Base-by-base conservation (phyloP, 2,797 vertebrate genomes). In the Neomorphus geoffroyi region DNA sequence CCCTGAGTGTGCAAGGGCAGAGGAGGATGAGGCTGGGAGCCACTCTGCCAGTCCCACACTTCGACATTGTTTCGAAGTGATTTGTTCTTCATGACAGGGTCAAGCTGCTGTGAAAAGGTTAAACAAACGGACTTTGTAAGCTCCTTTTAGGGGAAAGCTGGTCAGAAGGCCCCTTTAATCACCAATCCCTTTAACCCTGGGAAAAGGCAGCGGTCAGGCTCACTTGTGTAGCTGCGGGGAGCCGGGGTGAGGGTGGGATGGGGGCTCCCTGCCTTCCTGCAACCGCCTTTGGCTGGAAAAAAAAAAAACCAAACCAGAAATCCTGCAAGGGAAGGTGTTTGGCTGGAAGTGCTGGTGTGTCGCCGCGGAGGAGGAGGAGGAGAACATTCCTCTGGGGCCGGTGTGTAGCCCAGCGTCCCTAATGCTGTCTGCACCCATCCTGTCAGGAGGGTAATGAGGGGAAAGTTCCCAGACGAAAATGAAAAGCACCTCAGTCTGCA, bases 31-130 rank as follows among this genome's bases (percentile, higher is more conserved):
- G 80, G 39, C 66, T 88, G 77, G 21, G 78, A 95, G 80, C 48
- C 32, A 6, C 79, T 90, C 77, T 1, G 2, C 73, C 81, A n/a
- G 88, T 83, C 93, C 80, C 88, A 79, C 78, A 83, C 65, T 95
- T 80, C 11, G 10, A 88, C 95, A 86, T 96, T 96, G 90, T 96
- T 96, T 94, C 6, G 5, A 66, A 96, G 88, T 97, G 97, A 98
- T 97, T 97, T 97, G 97, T 97, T 97, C 96, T 97, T 97, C 94
- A 30, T 97, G 97, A 98, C 97, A 98, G 79, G 97, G 98, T 98
- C 97, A 98, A 98, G 95, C 97, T 97, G 97, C 96, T 96, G 96
- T 96, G 94, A 96, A 97, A 97, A 98, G 98, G 98, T 98, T 98
- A 98, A 98, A 97, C 94, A 98, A 98, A 98, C 95, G 97, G 96